These are phyloP conservation scores for Marmota monax DNA, from an alignment of 2,113 vertebrate genomes.

Conservation along the genomic window DNA sequence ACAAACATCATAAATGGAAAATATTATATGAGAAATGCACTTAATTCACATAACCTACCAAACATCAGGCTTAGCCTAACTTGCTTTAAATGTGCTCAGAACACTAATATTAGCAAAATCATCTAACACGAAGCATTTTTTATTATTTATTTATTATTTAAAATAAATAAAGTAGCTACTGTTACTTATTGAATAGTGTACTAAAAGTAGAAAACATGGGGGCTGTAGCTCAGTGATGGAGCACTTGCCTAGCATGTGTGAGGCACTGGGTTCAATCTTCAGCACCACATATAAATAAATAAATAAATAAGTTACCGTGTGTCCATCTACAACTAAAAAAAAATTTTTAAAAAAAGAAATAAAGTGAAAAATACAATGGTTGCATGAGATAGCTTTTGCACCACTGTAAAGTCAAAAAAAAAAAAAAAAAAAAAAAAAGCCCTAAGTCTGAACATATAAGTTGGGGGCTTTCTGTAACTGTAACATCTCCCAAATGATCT, in stretches of 20 bases:
- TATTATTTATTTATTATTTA: background rate
- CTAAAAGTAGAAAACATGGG: background rate
- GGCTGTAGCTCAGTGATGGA: too few species aligned
- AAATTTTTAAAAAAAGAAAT: background rate
- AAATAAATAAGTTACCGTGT: too few species aligned
- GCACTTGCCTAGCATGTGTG: too few species aligned
- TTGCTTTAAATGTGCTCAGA: background rate
- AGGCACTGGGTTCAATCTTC: too few species aligned
- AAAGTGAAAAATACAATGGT: background rate
- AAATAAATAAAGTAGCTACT: background rate
- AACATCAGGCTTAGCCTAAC: background rate
- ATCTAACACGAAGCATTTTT: background rate
- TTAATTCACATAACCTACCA: background rate
- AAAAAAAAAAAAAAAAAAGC: background rate
- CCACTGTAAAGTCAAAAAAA: background rate
- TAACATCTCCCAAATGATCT: conserved; percentile 27
- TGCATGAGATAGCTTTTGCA: background rate
- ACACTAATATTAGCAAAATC: background rate
- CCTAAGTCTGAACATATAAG: background rate
- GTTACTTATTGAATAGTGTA: background rate
- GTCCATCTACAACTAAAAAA: too few species aligned
- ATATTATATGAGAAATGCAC: background rate
- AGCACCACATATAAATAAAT: too few species aligned
- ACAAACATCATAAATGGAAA: background rate
- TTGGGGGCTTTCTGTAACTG: background rate